Evolutionary conservation across 1,140 invertebrate species (phyloP), one percentile per base, ranked within the genome.

Genomic region (Centruroides vittatus): DNA sequence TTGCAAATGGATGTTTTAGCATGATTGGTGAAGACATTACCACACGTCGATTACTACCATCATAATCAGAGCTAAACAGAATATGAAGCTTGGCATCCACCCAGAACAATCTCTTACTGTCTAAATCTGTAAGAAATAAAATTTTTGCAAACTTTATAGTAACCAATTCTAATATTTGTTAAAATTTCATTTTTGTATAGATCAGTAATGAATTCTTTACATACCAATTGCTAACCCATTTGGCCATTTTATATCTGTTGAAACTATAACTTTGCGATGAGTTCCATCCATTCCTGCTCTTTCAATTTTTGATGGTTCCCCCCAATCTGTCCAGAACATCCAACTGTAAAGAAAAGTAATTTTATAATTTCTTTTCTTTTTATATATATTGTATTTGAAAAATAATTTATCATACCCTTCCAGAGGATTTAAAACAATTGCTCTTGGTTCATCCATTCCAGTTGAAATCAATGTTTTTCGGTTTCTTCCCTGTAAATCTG

Each of bases 301-400:
- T 74, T 98, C 93, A 67, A 98, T 98, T 69, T 88, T 84, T 34
- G 93, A 86, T 79, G 65, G 70, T 62, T 73, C 73, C 49, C 94
- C 92, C 93, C 93, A 97, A 71, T 98, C 94, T 1, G 88, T 92
- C 92, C 93, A 97, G 74, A 90, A 96, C 84, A 97, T 89, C 85
- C 89, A 93, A 81, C 63, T 65, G 34, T 5, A 51, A 11, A 55
- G 8, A 46, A 51, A 48, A 47, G 55, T 41, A 41, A 41, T 41
- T 41, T 41, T 8, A 41, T 41, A 41, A 41, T 41, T 41, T 23
- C 23, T 41, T 41, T 41, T n/a, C n/a, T n/a, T 41, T 8, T 2
- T 41, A 41, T 6, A 6, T 41, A 6, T 41, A 41, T 41, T 41
- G 8, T 41, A 41, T 41, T 41, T 41, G 5, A 41, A 41, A 41